These are phyloP conservation scores for Leptoteleia sp. DNA, from an alignment of 1,140 invertebrate genomes.

Conservation along the genomic window DNA sequence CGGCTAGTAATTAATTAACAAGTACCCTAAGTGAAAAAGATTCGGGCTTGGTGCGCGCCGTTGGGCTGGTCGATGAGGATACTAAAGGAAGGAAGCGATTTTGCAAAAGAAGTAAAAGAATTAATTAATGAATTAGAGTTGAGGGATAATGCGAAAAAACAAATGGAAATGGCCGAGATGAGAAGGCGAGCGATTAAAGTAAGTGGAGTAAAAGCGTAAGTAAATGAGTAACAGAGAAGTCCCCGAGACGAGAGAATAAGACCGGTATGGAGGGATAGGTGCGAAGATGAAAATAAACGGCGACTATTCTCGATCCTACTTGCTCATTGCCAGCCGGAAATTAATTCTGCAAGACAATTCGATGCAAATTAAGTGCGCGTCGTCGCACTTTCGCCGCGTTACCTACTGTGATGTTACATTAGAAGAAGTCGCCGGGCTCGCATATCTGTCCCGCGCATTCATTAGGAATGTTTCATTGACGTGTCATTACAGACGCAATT, in stretches of 20 bases:
- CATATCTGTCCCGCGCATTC: neutral
- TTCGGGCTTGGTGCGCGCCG: conserved; percentile 51
- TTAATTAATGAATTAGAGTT: conserved; percentile 82
- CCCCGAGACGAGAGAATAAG: conserved; percentile 26
- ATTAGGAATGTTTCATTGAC: conserved; percentile 24
- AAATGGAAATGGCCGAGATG: conserved; percentile 76
- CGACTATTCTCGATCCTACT: conserved; percentile 58
- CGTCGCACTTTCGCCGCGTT: conserved; percentile 35
- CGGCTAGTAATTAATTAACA: conserved; percentile 81
- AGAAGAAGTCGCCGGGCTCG: conserved; percentile 33
- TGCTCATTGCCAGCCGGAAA: conserved; percentile 61
- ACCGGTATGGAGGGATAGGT: conserved; percentile 44
- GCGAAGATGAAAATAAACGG: conserved; percentile 65
- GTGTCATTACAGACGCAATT: conserved; percentile 8
- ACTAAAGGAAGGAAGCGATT: conserved; percentile 51
- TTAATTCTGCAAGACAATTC: conserved; percentile 63
- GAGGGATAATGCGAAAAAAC: conserved; percentile 80
- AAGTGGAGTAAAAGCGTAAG: conserved; percentile 79
- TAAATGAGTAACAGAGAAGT: conserved; percentile 76
- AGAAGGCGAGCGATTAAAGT: conserved; percentile 78
- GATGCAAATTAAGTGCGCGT: conserved; percentile 60
- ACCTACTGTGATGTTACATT: conserved; percentile 27
- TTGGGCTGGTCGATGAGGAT: conserved; percentile 48
- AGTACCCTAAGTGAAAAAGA: conserved; percentile 69
- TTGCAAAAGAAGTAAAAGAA: conserved; percentile 74